Percentiles rank a stretch among this genome's conserved stretches.
Conservation (phyloP, 2,113 vertebrate genomes). For the Sceloporus tristichus region DNA sequence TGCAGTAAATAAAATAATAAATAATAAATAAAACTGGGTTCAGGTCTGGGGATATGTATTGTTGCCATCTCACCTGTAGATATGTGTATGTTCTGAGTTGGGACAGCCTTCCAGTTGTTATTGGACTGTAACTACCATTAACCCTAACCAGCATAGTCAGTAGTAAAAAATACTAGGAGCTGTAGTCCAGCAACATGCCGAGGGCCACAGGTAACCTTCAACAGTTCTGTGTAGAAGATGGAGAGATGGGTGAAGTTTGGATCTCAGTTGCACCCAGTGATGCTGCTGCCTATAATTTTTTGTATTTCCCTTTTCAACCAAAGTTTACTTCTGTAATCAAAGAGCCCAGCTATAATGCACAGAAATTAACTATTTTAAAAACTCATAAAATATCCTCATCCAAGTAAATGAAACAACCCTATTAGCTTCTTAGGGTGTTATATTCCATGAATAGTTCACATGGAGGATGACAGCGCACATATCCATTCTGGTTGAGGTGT, state of each 20-base stretch:
- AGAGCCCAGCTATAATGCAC: background rate
- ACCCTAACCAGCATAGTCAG: no score
- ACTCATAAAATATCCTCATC: slow-evolving; percentile 10
- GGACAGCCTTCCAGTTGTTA: no score
- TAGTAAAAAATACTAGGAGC: no score
- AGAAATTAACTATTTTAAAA: background rate
- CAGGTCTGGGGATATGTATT: background rate
- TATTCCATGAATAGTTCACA: slow-evolving; percentile 7
- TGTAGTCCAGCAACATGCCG: no score
- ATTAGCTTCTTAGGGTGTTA: slow-evolving; percentile 30
- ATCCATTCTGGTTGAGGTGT: slow-evolving; percentile 11
- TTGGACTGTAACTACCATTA: no score
- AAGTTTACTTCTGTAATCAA: background rate
- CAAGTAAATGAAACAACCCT: slow-evolving; percentile 20
- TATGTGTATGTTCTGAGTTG: background rate
- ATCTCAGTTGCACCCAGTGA: background rate
- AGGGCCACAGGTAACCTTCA: no score
- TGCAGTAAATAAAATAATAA: no score
- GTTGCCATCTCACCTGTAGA: background rate
- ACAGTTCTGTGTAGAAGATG: background rate
- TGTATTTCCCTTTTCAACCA: background rate
- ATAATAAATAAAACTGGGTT: background rate
- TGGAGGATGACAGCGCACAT: slow-evolving; percentile 13
- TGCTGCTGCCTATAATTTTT: background rate
- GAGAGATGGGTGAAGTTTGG: background rate